A percentile compares a stretch with the other conserved stretches of the same genome.
These are phyloP conservation scores for Agonopterix alstromeriana DNA, from an alignment of 2,888 invertebrate genomes.

Conservation along the genomic window DNA sequence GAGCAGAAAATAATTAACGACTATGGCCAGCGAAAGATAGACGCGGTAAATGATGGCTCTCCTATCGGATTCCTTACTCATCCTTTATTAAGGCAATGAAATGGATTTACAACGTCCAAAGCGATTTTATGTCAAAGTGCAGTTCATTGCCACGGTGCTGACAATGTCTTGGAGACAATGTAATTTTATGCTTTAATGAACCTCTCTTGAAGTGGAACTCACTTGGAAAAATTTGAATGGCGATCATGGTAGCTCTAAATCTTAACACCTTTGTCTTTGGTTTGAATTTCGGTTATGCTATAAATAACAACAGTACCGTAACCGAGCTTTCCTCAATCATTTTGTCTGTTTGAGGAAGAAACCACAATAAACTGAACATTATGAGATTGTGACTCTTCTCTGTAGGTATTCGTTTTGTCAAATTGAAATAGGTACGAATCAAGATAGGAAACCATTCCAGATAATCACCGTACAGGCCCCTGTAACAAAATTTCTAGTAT, in stretches of 20 bases:
- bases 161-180: constrained; percentile 71
- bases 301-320: constrained; percentile 64
- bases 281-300: constrained; percentile 66
- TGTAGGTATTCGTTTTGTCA: too few species aligned
- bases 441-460: too few species aligned
- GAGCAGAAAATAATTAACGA: constrained; percentile 47
- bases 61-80: constrained; percentile 64
- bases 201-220: constrained; percentile 68
- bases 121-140: constrained; percentile 75
- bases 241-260: constrained; percentile 55
- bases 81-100: constrained; percentile 73
- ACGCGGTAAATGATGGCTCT: constrained; percentile 53
- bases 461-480: too few species aligned
- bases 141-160: constrained; percentile 67
- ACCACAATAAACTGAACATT: too few species aligned
- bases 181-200: constrained; percentile 75
- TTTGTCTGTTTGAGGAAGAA: too few species aligned
- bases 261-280: constrained; percentile 55
- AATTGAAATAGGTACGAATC: too few species aligned
- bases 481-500: too few species aligned
- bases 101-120: constrained; percentile 69
- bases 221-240: constrained; percentile 69
- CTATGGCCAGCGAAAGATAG: constrained; percentile 48
- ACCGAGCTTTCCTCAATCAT: constrained; percentile 58
- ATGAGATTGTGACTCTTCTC: too few species aligned